These are phyloP conservation scores for Geotrypetes seraphini DNA, from an alignment of 2,797 vertebrate species.

Conservation along the genomic window DNA sequence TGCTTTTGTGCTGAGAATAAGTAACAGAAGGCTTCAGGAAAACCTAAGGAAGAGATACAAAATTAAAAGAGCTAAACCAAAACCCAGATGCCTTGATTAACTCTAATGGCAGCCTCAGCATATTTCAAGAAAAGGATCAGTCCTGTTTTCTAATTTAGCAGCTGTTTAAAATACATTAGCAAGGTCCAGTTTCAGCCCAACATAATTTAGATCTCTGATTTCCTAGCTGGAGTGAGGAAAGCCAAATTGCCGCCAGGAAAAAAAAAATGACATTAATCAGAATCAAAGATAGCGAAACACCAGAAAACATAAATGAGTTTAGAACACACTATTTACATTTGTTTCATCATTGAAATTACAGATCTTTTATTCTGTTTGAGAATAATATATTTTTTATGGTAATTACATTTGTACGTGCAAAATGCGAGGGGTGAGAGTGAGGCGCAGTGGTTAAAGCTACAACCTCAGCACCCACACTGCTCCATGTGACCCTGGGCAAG, in stretches of 20 bases:
- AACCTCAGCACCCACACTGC: no score
- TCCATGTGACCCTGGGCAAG: no score
- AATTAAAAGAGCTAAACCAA: constrained; percentile 42
- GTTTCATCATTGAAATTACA: no score
- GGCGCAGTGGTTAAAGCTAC: no score
- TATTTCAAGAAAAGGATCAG: constrained; percentile 43
- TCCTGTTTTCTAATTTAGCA: constrained; percentile 39
- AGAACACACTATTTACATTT: no score
- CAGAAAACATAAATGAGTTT: not conserved
- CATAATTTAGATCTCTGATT: constrained; percentile 31
- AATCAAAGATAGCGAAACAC: not conserved
- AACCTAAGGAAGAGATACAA: constrained; percentile 22
- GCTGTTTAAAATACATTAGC: constrained; percentile 45
- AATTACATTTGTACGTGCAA: no score
- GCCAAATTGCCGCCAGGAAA: constrained; percentile 22
- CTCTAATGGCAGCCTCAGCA: constrained; percentile 45
- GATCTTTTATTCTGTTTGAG: no score
- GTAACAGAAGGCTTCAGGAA: constrained; percentile 18
- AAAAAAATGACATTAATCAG: constrained; percentile 15
- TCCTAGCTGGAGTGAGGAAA: constrained; percentile 20
- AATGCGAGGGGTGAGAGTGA: no score
- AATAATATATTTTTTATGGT: no score
- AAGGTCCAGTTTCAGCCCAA: constrained; percentile 33
- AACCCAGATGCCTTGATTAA: constrained; percentile 22
- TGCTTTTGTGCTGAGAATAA: constrained; percentile 23